Percentiles rank a stretch among this genome's conserved stretches.
Conservation (phyloP, 2,797 vertebrate species). For the Crypturellus tataupa region DNA sequence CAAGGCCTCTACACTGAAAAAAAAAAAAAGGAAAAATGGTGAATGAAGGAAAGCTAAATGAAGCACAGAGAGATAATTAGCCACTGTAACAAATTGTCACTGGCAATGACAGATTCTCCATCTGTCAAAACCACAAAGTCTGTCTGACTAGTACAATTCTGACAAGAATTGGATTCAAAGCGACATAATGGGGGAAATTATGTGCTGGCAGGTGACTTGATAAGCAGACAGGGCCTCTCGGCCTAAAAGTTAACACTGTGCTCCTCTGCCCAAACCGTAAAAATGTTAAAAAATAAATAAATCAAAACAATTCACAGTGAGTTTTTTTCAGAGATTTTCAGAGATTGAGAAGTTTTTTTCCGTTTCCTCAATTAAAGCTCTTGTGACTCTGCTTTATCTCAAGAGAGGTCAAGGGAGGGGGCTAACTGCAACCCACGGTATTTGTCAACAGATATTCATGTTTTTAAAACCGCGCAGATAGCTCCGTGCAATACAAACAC, state of each 20-base stretch:
- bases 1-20: background rate
- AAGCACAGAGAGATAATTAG: background rate
- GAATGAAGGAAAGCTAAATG: background rate
- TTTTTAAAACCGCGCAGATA: background rate
- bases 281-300: background rate
- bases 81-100: background rate
- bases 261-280: background rate
- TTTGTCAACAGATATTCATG: background rate
- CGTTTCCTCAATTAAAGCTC: background rate
- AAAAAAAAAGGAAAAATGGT: background rate
- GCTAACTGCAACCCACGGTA: background rate
- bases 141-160: background rate
- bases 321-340: background rate
- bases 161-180: background rate
- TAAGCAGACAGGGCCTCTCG: background rate
- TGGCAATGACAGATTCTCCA: background rate
- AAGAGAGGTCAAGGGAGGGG: background rate
- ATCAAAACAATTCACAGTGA: background rate
- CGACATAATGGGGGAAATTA: background rate
- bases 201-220: background rate
- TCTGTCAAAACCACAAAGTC: background rate
- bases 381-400: background rate
- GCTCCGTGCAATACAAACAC: slow-evolving; percentile 15
- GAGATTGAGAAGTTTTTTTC: too few species aligned
- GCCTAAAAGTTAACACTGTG: background rate